Percentiles rank a stretch among this genome's conserved stretches.
phyloP scores from a whole-genome alignment of 1,140 invertebrate genomes.

The Wiebesia pumilae region DNA sequence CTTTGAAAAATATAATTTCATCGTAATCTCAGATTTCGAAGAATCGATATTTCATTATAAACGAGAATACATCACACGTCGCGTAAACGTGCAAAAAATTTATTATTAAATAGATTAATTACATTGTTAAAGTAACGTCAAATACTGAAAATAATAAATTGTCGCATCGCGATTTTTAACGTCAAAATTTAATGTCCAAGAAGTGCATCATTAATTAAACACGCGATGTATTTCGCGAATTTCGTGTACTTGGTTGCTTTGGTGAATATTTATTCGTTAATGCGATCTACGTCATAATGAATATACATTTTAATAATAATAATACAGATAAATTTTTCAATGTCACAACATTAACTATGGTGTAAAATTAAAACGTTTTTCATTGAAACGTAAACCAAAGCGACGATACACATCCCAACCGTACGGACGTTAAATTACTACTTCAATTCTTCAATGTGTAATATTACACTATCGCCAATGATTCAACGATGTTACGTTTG shows the following conservation, averaged over 20 bases:
- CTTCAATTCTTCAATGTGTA: neutral
- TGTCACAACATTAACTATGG: conserved; percentile 2
- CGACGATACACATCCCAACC: neutral
- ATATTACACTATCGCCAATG: neutral
- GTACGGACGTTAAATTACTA: neutral
- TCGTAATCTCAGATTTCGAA: neutral
- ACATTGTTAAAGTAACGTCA: neutral
- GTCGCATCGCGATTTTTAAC: conserved; percentile 9
- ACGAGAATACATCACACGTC: neutral
- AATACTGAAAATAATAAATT: conserved; percentile 17
- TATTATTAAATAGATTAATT: conserved; percentile 14
- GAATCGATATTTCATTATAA: neutral
- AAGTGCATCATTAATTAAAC: conserved; percentile 44
- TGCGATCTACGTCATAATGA: conserved; percentile 15
- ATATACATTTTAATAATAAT: conserved; percentile 43
- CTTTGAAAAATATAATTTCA: too few species aligned
- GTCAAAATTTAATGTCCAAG: neutral
- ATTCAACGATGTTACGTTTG: too few species aligned
- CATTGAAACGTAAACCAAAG: neutral
- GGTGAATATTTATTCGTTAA: conserved; percentile 33
- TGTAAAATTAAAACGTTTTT: neutral
- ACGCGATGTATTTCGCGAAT: conserved; percentile 17
- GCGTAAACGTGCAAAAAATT: neutral
- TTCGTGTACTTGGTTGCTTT: neutral
- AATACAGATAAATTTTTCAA: conserved; percentile 25